Conservation (phyloP, 2,113 vertebrate genomes). For the Electrona antarctica region DNA sequence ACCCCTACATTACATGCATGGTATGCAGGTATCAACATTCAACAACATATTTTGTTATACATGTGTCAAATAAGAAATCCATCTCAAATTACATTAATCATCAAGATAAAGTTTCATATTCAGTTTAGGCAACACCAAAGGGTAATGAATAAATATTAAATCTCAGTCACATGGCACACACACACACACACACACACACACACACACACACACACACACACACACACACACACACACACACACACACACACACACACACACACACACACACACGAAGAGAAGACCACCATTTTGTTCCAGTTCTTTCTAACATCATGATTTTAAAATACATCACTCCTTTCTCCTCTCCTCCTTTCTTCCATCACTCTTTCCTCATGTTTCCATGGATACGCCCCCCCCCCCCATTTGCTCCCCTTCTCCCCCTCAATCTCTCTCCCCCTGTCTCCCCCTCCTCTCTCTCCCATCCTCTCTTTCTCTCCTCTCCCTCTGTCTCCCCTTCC, state of each 20-base stretch:
- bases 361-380: conserved; percentile 52
- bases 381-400: conserved; percentile 48
- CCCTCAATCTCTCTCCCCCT: neutral
- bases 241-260: no score
- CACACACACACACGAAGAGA: conserved; percentile 6
- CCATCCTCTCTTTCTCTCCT: conserved; percentile 32
- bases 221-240: neutral
- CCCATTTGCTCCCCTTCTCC: neutral
- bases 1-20: no score
- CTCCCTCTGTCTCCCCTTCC: conserved; percentile 30
- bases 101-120: no score
- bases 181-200: no score
- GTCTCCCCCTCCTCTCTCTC: neutral
- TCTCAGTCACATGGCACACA: no score
- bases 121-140: no score
- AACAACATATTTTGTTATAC: no score
- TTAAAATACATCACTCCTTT: conserved; percentile 45
- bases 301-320: conserved; percentile 31
- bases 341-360: conserved; percentile 14
- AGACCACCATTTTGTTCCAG: conserved; percentile 47
- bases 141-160: no score
- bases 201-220: no score
- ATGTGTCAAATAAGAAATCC: no score
- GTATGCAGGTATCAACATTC: no score
- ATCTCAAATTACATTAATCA: no score